A percentile compares a stretch with the other conserved stretches of the same genome.
phyloP scores from a whole-genome alignment of 2,888 invertebrate species.

The Hemistola chrysoprasaria region DNA sequence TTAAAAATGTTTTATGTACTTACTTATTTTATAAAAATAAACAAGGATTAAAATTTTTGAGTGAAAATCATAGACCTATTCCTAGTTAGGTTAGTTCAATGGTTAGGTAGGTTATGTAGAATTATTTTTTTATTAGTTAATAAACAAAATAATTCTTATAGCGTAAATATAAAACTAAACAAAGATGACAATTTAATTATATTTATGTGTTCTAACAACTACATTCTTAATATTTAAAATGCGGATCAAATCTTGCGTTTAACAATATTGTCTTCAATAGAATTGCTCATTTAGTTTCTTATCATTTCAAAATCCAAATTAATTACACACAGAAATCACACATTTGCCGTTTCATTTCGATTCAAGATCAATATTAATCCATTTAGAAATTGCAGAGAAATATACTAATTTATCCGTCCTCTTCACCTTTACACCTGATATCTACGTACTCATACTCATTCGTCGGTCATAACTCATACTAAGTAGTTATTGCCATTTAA shows the following conservation, averaged over 20 bases:
- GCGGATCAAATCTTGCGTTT: constrained; percentile 72
- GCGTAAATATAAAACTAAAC: constrained; percentile 38
- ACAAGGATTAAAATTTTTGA: too few species aligned
- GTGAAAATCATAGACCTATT: too few species aligned
- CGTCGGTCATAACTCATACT: constrained; percentile 4
- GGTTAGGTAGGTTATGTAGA: too few species aligned
- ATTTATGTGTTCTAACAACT: constrained; percentile 37
- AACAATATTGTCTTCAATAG: constrained; percentile 80
- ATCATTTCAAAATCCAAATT: constrained; percentile 44
- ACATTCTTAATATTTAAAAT: constrained; percentile 54
- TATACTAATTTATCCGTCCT: constrained; percentile 2
- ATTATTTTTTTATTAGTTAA: too few species aligned
- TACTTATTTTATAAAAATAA: too few species aligned
- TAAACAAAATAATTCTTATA: too few species aligned
- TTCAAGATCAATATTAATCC: constrained; percentile 13
- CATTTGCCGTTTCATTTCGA: constrained; percentile 24
- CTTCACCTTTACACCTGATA: constrained; percentile 1
- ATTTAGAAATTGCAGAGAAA: constrained; percentile 8
- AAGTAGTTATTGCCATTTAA: constrained; percentile 20
- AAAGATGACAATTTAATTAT: constrained; percentile 54
- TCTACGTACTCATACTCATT: too few species aligned
- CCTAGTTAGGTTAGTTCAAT: too few species aligned
- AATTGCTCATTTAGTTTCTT: constrained; percentile 57
- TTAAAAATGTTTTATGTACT: too few species aligned
- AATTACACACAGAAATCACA: constrained; percentile 18